Percentiles rank a stretch among this genome's conserved stretches.
phyloP scores from a whole-genome alignment of 2,888 invertebrate genomes.

The Lepas anatifera region DNA sequence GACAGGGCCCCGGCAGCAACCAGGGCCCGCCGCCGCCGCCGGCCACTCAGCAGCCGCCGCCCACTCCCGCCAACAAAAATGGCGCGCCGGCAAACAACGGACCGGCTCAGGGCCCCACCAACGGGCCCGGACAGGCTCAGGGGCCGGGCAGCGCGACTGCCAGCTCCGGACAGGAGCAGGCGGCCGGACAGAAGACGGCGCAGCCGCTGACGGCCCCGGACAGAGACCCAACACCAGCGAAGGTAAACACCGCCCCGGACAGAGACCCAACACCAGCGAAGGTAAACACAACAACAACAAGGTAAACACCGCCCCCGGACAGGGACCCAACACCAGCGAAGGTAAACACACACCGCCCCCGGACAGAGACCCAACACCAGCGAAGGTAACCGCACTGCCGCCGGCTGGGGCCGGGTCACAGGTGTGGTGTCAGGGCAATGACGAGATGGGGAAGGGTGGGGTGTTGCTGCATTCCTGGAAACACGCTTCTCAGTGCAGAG shows the following conservation, averaged over 20 bases:
- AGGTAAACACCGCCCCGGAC: not conserved
- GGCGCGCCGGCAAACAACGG: not conserved
- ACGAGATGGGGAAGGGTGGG: too few species aligned
- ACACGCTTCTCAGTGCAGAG: too few species aligned
- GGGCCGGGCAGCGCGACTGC: not conserved
- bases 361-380: not conserved
- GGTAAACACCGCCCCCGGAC: not conserved
- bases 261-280: not conserved
- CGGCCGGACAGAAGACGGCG: too few species aligned
- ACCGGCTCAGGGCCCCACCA: not conserved
- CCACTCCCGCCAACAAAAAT: not conserved
- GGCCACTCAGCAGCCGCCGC: not conserved
- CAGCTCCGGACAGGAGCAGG: not conserved
- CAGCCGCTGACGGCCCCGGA: too few species aligned
- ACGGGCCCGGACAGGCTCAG: not conserved
- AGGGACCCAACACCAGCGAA: not conserved
- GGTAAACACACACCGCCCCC: not conserved
- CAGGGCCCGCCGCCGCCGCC: not conserved
- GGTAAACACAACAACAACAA: too few species aligned
- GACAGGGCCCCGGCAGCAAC: not conserved
- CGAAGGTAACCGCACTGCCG: too few species aligned
- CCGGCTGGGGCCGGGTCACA: too few species aligned
- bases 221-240: not conserved
- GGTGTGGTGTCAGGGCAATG: too few species aligned
- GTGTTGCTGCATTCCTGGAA: too few species aligned